phyloP scores from a whole-genome alignment of 2,113 vertebrate genomes.

The Bungarus multicinctus region DNA sequence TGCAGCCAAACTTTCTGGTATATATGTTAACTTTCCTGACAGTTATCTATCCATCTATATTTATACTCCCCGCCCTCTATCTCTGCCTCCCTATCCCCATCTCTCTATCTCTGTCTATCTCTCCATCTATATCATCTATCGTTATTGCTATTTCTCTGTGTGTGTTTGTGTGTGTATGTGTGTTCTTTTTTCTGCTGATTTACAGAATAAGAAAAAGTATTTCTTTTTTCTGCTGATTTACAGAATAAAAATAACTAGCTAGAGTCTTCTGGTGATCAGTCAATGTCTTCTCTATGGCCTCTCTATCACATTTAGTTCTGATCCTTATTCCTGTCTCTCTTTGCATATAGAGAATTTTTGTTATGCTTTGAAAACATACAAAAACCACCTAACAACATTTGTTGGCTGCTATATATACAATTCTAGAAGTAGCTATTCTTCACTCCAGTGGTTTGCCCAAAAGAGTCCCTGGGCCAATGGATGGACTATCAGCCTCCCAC shows the following conservation, averaged over 20 bases:
- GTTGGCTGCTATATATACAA: not conserved
- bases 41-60: not conserved
- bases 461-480: not conserved
- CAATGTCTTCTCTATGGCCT: not conserved
- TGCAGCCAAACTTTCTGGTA: not conserved
- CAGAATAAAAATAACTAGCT: not conserved
- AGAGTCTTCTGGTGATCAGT: not conserved
- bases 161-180: too few relatives aligned
- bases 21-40: not conserved
- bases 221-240: not conserved
- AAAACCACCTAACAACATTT: not conserved
- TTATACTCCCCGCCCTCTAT: too few relatives aligned
- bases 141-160: too few relatives aligned
- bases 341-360: not conserved
- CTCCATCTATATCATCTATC: too few relatives aligned
- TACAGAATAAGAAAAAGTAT: too few relatives aligned
- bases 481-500: not conserved
- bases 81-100: too few relatives aligned
- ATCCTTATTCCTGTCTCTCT: not conserved
- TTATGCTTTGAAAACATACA: not conserved
- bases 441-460: not conserved
- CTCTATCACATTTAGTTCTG: not conserved
- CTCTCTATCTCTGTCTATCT: too few relatives aligned
- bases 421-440: not conserved
- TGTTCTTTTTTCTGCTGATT: too few relatives aligned